Conservation (phyloP, 2,797 vertebrate species). For the Erethizon dorsatum region DNA sequence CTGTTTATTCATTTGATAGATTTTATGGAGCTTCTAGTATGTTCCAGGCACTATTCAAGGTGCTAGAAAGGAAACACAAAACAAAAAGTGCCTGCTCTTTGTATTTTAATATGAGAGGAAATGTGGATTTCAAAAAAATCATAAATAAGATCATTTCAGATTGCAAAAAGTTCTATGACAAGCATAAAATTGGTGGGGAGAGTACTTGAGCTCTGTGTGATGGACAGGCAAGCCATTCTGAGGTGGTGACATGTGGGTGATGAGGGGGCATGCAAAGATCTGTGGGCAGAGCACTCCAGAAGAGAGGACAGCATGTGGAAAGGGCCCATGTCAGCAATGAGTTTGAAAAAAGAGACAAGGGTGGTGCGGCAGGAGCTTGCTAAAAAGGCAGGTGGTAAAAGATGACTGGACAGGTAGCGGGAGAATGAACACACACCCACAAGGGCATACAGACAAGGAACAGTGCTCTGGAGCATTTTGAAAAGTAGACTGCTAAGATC, state of each 20-base stretch:
- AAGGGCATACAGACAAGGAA: neutral
- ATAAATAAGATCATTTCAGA: conserved; percentile 37
- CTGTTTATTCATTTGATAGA: conserved; percentile 42
- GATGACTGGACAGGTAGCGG: neutral
- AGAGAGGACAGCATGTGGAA: neutral
- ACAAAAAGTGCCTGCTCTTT: neutral
- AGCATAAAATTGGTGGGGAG: neutral
- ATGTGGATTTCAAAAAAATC: neutral
- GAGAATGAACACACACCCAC: neutral
- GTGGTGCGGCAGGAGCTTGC: neutral
- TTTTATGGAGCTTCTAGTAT: neutral
- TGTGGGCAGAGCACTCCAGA: neutral
- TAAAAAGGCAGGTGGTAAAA: neutral
- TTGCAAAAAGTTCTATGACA: neutral
- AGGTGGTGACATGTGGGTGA: neutral
- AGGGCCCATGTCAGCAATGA: neutral
- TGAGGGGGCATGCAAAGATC: neutral
- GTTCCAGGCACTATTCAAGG: neutral
- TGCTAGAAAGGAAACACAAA: neutral
- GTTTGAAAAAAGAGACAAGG: neutral
- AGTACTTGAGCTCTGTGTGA: neutral
- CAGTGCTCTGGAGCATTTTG: neutral
- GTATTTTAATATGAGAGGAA: neutral
- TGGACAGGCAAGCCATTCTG: neutral
- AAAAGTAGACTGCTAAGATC: neutral